Conservation (phyloP, 2,888 invertebrate genomes). For the Halictus ligatus region DNA sequence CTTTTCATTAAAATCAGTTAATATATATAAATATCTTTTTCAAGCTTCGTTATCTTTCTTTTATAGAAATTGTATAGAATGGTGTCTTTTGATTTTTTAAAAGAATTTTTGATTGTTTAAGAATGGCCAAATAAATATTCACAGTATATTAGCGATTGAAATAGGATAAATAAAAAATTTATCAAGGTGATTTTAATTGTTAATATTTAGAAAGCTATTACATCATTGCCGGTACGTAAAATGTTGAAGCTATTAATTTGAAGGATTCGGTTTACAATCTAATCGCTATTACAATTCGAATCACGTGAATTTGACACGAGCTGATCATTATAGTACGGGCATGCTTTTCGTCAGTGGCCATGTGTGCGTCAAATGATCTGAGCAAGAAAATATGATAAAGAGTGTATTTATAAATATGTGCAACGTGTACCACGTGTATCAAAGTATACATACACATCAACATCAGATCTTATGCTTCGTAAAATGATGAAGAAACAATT, state of each 20-base stretch:
- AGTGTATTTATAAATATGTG: neutral
- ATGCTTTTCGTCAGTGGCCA: neutral
- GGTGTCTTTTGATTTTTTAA: too few relatives aligned
- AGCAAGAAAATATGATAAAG: neutral
- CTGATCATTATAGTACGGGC: neutral
- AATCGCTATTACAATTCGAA: neutral
- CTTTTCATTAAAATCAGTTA: too few relatives aligned
- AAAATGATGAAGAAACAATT: neutral
- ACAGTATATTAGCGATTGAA: too few relatives aligned
- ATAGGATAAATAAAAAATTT: too few relatives aligned
- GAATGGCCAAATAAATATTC: too few relatives aligned
- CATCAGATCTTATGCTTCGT: neutral
- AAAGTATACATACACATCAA: neutral
- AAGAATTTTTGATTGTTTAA: too few relatives aligned
- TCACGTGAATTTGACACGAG: neutral
- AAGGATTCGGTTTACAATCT: neutral
- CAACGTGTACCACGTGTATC: neutral
- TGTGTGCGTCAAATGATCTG: neutral
- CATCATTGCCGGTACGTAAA: neutral
- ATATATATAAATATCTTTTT: too few relatives aligned
- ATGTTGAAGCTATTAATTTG: neutral
- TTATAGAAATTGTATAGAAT: too few relatives aligned
- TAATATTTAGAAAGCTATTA: neutral
- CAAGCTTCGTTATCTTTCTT: too few relatives aligned
- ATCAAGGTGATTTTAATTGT: too few relatives aligned